A percentile compares a stretch with the other conserved stretches of the same genome.
Conservation (phyloP, 1,140 invertebrate species). For the Magallana angulata region DNA sequence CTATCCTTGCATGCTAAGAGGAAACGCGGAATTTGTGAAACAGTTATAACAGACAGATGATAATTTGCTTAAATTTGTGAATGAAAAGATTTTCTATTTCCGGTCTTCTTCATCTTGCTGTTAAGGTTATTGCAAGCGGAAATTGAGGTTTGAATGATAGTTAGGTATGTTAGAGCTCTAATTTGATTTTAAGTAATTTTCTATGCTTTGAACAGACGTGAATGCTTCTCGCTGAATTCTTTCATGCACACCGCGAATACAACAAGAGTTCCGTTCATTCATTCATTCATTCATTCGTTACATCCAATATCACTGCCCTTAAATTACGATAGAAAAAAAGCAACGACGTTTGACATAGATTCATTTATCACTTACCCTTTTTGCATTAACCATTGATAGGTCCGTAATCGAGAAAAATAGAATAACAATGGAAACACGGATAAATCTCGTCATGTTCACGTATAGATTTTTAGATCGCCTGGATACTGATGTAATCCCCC, state of each 20-base stretch:
- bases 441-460: constrained; percentile 2
- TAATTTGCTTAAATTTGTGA: neutral
- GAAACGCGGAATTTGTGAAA: neutral
- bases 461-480: no score
- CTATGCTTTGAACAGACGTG: no score
- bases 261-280: no score
- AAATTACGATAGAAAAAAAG: no score
- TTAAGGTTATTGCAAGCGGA: neutral
- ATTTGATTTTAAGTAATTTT: no score
- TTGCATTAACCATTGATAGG: neutral
- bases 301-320: no score
- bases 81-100: neutral
- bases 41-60: neutral
- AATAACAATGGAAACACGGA: neutral
- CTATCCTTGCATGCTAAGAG: constrained; percentile 9
- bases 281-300: no score
- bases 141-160: neutral
- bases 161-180: no score
- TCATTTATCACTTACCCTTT: neutral
- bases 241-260: no score
- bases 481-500: neutral
- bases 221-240: no score
- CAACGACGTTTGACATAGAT: no score
- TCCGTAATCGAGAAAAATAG: constrained; percentile 1
- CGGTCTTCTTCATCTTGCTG: neutral